Evolutionary conservation across 1,140 invertebrate genomes (phyloP), one percentile per base, ranked within the genome.

Genomic region (Magallana gigas): DNA sequence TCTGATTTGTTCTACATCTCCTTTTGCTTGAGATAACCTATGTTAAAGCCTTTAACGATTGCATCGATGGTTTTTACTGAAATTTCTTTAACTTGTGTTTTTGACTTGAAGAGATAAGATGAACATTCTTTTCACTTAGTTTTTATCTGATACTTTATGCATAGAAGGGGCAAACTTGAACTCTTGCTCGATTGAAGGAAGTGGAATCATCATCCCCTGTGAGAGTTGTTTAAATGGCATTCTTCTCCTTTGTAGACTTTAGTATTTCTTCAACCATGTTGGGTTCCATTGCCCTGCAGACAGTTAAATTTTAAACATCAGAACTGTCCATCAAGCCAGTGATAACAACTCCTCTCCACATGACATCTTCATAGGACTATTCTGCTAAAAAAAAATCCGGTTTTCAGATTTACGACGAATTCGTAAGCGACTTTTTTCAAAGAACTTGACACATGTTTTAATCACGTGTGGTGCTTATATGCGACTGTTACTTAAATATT

Each of bases 191-290:
- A 16, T 62, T 82, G 58, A 80, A 83, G 12, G 71, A 62, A 11
- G 87, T 85, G 23, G 68, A 62, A 68, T 88, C 87, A 59, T 88
- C 87, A 83, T 88, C 87, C 48, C 84, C 83, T 62, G 83, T 88
- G 1, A 88, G 29, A 57, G 29, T 57, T 12, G 29, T 16, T 14
- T 85, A 57, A 23, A 36, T 48, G 29, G 58, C 57, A 62, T 85
- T 23, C 83, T 80, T 68, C 3, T 82, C 57, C 62, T 88, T 76
- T n/a, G 36, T 59, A 14, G 82, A 48, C 57, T 82, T 59, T 8
- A 88, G 56, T 56, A 81, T 36, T 57, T 85, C 84, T 12, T 80
- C 87, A 62, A 84, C 59, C 57, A 87, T 87, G 57, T 86, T 76
- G 8, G 68, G 18, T 58, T 86, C 85, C 85, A 81, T 86, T 8